phyloP scores from a whole-genome alignment of 2,797 vertebrate species.

The Karalla daura region DNA sequence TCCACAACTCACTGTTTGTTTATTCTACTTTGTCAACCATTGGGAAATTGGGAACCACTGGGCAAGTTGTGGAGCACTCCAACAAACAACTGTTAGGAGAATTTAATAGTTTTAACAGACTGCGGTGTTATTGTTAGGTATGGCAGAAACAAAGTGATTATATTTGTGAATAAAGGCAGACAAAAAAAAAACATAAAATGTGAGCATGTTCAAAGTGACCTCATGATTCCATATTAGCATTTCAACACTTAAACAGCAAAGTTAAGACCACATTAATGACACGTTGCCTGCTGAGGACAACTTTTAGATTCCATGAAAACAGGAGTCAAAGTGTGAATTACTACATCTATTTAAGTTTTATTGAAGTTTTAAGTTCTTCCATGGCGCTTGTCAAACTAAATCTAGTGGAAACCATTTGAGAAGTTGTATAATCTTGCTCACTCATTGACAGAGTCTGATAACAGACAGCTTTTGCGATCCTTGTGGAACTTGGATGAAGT shows the following conservation, averaged over 20 bases:
- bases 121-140: too few relatives aligned
- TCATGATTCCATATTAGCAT: neutral
- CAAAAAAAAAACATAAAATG: neutral
- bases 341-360: constrained; percentile 43
- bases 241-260: neutral
- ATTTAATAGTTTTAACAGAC: too few relatives aligned
- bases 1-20: too few relatives aligned
- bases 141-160: too few relatives aligned
- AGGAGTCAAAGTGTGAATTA: constrained; percentile 5
- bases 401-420: too few relatives aligned
- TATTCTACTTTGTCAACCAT: too few relatives aligned
- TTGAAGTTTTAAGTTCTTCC: too few relatives aligned
- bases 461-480: constrained; percentile 4
- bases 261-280: neutral
- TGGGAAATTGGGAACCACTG: too few relatives aligned
- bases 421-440: too few relatives aligned
- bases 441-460: constrained; percentile 12
- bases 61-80: too few relatives aligned
- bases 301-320: neutral
- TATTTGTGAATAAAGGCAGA: neutral
- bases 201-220: neutral
- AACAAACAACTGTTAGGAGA: too few relatives aligned
- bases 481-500: constrained; percentile 12
- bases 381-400: too few relatives aligned
- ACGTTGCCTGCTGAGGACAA: neutral